Evolutionary conservation across 2,888 invertebrate genomes (phyloP).

Genomic region (Frankliniella intonsa): DNA sequence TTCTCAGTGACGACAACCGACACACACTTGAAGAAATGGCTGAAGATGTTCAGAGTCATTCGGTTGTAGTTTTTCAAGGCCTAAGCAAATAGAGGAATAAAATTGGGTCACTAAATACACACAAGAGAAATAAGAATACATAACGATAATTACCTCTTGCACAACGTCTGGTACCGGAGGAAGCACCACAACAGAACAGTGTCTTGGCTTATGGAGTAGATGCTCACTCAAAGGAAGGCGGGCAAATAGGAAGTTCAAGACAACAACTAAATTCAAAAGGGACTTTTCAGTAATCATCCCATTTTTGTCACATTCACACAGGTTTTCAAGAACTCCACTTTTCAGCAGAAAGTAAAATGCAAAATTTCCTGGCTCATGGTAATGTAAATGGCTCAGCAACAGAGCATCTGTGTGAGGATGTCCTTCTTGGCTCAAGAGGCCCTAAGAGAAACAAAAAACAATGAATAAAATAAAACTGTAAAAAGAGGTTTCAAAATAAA

Average conservation of each 20-base stretch:
- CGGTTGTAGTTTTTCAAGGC: background rate
- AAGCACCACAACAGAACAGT: background rate
- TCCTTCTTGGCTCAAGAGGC: background rate
- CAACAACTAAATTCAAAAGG: background rate
- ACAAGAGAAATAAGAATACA: background rate
- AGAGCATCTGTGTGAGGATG: background rate
- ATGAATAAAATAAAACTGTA: background rate
- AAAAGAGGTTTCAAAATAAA: background rate
- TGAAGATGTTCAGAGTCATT: background rate
- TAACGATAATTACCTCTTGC: background rate
- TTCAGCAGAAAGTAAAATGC: slow-evolving; percentile 33
- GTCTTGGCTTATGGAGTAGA: background rate
- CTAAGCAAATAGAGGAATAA: background rate
- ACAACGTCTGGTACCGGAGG: background rate
- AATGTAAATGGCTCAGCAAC: slow-evolving; percentile 32
- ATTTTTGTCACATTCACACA: slow-evolving; percentile 23
- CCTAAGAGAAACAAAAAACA: background rate
- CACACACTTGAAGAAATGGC: background rate
- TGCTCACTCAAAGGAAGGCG: background rate
- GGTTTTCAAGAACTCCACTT: slow-evolving; percentile 29
- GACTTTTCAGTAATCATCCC: background rate
- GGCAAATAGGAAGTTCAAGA: background rate
- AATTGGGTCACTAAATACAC: background rate
- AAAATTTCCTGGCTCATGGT: slow-evolving; percentile 35
- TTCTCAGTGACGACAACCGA: background rate